Evolutionary conservation across 2,797 vertebrate species (phyloP).

Genomic region (Synanceia verrucosa): DNA sequence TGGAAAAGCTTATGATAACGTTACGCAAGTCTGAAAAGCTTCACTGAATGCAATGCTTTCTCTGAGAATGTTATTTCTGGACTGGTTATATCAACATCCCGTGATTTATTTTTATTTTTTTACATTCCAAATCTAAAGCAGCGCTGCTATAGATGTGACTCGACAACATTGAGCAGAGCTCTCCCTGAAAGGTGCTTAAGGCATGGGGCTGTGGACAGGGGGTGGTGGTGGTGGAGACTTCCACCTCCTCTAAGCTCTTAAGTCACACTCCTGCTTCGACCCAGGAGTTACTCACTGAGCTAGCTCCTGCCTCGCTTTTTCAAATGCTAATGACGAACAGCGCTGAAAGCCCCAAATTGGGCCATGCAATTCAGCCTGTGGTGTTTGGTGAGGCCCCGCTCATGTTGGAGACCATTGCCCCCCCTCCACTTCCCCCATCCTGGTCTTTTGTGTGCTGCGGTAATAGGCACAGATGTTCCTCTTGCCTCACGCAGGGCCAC

Average conservation of each 20-base stretch:
- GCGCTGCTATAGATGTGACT: conserved; percentile 23
- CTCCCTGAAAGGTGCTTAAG: conserved; percentile 32
- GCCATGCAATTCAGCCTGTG: conserved; percentile 81
- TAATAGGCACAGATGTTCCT: conserved; percentile 90
- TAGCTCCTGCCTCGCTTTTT: conserved; percentile 74
- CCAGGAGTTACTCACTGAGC: conserved; percentile 68
- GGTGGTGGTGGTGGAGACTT: background rate
- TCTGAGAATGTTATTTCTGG: conserved; percentile 9
- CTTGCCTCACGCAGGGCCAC: conserved; percentile 84
- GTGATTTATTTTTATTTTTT: background rate
- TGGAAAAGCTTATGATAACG: conserved; percentile 18
- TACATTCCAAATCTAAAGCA: conserved; percentile 24
- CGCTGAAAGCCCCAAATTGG: conserved; percentile 85
- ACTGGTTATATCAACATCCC: background rate
- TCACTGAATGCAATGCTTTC: background rate
- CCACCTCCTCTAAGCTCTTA: conserved; percentile 62
- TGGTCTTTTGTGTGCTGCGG: conserved; percentile 78
- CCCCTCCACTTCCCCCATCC: conserved; percentile 34
- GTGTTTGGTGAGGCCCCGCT: conserved; percentile 81
- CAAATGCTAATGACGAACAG: conserved; percentile 83
- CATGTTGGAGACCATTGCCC: conserved; percentile 76
- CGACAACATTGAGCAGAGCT: conserved; percentile 43
- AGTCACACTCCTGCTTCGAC: conserved; percentile 66
- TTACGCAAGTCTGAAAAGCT: conserved; percentile 15
- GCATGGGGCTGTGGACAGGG: background rate